Percentiles rank a stretch among this genome's conserved stretches.
Evolutionary conservation across 37 sponge, comb jelly and placozoan species (phyloP).

Genomic region (Beroe forskalii): DNA sequence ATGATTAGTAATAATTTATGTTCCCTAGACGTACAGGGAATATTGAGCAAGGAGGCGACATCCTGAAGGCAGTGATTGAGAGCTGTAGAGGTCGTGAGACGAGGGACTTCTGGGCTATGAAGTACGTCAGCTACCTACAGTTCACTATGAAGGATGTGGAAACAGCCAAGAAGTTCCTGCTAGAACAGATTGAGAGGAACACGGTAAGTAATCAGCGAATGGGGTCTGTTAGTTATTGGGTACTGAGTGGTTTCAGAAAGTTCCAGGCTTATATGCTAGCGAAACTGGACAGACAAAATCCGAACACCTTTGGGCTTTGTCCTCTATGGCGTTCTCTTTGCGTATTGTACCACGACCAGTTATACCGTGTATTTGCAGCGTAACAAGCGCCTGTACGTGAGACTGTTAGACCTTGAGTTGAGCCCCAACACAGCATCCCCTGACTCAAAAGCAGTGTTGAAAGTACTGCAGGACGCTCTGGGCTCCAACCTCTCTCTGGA

Average conservation of each 20-base stretch:
- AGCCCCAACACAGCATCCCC: no score
- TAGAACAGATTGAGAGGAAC: conserved; percentile 17
- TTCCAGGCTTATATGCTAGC: no score
- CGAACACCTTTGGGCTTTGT: no score
- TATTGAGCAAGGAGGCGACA: conserved; percentile 16
- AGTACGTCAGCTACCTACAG: conserved; percentile 10
- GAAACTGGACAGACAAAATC: no score
- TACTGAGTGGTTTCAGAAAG: no score
- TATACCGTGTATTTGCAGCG: no score
- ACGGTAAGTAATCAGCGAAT: no score
- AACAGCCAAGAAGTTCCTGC: not conserved
- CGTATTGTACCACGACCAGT: no score
- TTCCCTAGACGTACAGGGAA: not conserved
- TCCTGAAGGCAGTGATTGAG: not conserved
- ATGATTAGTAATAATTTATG: no score
- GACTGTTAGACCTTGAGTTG: not conserved
- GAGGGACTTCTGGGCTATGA: conserved; percentile 22
- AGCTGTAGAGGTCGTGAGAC: conserved; percentile 14
- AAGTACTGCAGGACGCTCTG: not conserved
- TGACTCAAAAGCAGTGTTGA: not conserved
- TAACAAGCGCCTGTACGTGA: not conserved
- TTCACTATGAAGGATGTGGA: not conserved
- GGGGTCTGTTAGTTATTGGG: no score
- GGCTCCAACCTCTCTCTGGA: not conserved
- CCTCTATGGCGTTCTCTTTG: no score